Conservation (phyloP, 2,888 invertebrate species). For the Gisinianus flammeolus region DNA sequence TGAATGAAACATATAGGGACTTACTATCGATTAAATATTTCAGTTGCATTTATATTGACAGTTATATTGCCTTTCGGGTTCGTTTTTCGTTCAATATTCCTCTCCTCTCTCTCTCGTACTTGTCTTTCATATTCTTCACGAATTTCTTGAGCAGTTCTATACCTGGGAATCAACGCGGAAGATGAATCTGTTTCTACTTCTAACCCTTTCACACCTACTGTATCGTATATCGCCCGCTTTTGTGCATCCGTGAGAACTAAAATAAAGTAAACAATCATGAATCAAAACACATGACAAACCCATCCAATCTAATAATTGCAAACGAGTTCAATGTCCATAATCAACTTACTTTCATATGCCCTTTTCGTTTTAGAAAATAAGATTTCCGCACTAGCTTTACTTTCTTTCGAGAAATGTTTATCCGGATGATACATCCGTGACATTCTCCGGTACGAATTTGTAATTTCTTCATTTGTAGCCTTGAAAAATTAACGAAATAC, state of each 20-base stretch:
- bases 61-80: slow-evolving; percentile 90
- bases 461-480: slow-evolving; percentile 93
- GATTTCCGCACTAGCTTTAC: slow-evolving; percentile 72
- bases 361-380: slow-evolving; percentile 91
- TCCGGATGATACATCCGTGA: slow-evolving; percentile 97
- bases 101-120: slow-evolving; percentile 78
- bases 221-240: slow-evolving; percentile 93
- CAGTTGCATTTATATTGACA: slow-evolving; percentile 89
- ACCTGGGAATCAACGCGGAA: slow-evolving; percentile 75
- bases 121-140: slow-evolving; percentile 92
- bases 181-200: slow-evolving; percentile 72
- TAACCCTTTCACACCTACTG: slow-evolving; percentile 83
- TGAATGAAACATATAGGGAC: too few species aligned
- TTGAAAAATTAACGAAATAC: slow-evolving; percentile 63
- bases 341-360: slow-evolving; percentile 83
- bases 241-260: slow-evolving; percentile 89
- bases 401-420: slow-evolving; percentile 72
- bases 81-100: slow-evolving; percentile 84
- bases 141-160: slow-evolving; percentile 93
- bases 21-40: slow-evolving; percentile 87
- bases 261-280: slow-evolving; percentile 36
- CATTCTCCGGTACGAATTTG: slow-evolving; percentile 86
- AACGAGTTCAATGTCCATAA: background rate
- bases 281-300: background rate
- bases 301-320: background rate